Base-by-base conservation (phyloP, 2,888 invertebrate genomes). In the Ceraclea dissimilis region DNA sequence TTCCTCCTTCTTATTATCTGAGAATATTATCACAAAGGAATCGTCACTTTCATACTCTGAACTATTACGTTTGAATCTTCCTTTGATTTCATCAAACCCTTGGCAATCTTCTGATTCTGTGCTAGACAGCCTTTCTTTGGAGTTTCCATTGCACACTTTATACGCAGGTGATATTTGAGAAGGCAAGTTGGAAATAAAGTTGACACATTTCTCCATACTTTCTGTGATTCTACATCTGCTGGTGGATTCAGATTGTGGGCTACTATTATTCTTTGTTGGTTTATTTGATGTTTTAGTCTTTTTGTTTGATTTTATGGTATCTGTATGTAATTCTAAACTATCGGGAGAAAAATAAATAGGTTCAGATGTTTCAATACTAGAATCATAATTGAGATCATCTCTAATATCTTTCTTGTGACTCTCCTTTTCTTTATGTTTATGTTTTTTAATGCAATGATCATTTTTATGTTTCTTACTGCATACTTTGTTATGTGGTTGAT, bases 91-190 rank as follows among this genome's bases (percentile, higher is more conserved):
- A 17, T 57, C 57, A 44, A 57, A 57, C 4, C 43, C 53, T 1
- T 21, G 6, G 31, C 49, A 53, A 11, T 52, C 57, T 21, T 46
- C 57, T 0, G 56, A 70, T 67, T 43, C 71, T 64, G 21, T 67
- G 62, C 51, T 65, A 64, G 63, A 73, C 71, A 59, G 71, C 65
- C 46, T 63, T 65, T 17, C 69, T 67, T 66, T 34, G 11, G 19
- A n/a, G 13, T n/a, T 16, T 2, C 13, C n/a, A 10, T 22, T 52
- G 2, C 8, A 5, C 17, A n/a, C 6, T 13, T 26, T 11, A 5
- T 22, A 33, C 10, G 34, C 13, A 16, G 52, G 52, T 17, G 53
- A 44, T 2, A 57, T 16, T 31, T 58, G 52, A 6, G 53, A 44
- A 2, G 57, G 54, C 13, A 58, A 44, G 10, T 34, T 55, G 1